Base-by-base conservation (phyloP, 2,888 invertebrate species). In the Ochropleura leucogaster region DNA sequence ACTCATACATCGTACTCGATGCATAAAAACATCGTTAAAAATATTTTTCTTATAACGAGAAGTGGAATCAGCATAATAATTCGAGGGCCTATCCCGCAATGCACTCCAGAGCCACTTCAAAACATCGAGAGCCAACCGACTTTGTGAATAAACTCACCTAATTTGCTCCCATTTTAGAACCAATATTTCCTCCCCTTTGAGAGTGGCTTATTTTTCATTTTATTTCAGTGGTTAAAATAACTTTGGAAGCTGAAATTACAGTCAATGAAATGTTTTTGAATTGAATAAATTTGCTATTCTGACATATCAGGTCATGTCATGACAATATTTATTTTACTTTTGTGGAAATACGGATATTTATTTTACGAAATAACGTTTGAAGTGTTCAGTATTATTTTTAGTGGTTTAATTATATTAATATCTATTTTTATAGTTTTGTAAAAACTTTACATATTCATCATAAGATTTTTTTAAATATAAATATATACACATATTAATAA, bases 91-190 rank as follows among this genome's bases (percentile, higher is more conserved):
- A 73, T 70, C 63, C 82, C 76, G 82, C 80, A 72, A 71, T 85
- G 83, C 84, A 80, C 72, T 85, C 68, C 0, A 76, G 47, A 16
- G 60, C n/a, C 73, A 60, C 83, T 85, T 74, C 62, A 82, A 80
- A 78, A 77, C 49, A 72, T 77, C 68, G 72, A 79, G 75, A 77
- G 65, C 66, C 65, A 72, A 77, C 80, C 68, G 44, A 85, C 71
- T 77, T 85, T 77, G 77, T 85, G 83, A 85, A 81, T 79, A 85
- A 83, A 83, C 75, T 72, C 69, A 74, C 51, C 83, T 77, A 79
- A 81, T 85, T 83, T 74, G 60, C 63, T 74, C 16, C 62, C 68
- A 72, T 77, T 86, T 84, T 47, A 63, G 46, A 42, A 71, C 67
- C 66, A 72, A 79, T 79, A 79, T 82, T 82, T 79, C 42, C 68